Percentiles rank a stretch among this genome's conserved stretches.
These are phyloP conservation scores for Gobiocypris rarus DNA, from an alignment of 2,113 vertebrate species.

Conservation along the genomic window DNA sequence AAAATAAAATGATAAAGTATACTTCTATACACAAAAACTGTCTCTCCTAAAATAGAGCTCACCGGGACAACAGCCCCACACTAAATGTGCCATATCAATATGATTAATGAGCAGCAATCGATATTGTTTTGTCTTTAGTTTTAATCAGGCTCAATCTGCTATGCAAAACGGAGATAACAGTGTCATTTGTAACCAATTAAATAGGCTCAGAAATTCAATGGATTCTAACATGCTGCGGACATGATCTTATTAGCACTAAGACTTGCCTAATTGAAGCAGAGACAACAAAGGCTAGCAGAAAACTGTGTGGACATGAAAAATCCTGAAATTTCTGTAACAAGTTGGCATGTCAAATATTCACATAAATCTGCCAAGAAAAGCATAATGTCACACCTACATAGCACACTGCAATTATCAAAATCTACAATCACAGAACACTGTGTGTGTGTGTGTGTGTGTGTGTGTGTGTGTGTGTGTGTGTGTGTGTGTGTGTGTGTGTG, in stretches of 20 bases:
- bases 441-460: neutral
- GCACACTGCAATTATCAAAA: constrained; percentile 40
- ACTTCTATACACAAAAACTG: neutral
- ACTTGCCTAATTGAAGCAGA: constrained; percentile 34
- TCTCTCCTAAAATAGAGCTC: constrained; percentile 2
- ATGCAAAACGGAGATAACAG: constrained; percentile 47
- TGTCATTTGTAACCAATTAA: constrained; percentile 54
- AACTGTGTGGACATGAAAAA: constrained; percentile 11
- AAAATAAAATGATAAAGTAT: neutral
- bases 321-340: constrained; percentile 13
- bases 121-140: constrained; percentile 50
- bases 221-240: constrained; percentile 19
- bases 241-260: constrained; percentile 28
- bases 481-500: neutral
- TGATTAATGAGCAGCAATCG: constrained; percentile 55
- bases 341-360: constrained; percentile 31
- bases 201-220: constrained; percentile 43
- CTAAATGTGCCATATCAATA: constrained; percentile 48
- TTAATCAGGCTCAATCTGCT: constrained; percentile 53
- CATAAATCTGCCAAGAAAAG: constrained; percentile 44
- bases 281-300: constrained; percentile 22
- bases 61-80: constrained; percentile 2
- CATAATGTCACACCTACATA: constrained; percentile 45
- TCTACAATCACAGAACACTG: constrained; percentile 25
- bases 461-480: constrained; percentile 10